Evolutionary conservation across 2,797 vertebrate genomes (phyloP).

Genomic region (Dendrocincla tyrannina): DNA sequence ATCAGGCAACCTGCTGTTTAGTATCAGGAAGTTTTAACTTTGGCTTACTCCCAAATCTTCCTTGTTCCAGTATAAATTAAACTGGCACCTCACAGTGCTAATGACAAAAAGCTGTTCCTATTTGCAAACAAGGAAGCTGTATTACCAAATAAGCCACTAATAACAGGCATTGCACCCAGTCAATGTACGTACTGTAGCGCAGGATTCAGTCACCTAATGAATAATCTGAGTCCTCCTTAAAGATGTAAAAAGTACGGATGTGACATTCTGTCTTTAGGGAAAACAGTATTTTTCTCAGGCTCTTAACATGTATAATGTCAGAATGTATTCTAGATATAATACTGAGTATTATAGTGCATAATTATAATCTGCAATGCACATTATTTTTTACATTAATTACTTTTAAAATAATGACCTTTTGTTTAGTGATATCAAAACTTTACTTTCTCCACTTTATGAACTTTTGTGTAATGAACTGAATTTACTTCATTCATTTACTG

Average conservation of each 20-base stretch:
- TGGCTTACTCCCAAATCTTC: constrained; percentile 30
- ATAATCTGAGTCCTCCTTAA: neutral
- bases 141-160: constrained; percentile 6
- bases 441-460: neutral
- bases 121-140: constrained; percentile 54
- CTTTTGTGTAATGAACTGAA: neutral
- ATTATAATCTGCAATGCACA: neutral
- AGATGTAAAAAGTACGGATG: neutral
- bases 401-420: neutral
- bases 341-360: neutral
- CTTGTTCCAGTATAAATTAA: constrained; percentile 38
- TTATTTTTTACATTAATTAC: neutral
- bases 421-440: neutral
- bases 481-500: no score
- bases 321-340: neutral
- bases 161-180: neutral
- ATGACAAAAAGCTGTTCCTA: constrained; percentile 22
- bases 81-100: constrained; percentile 33
- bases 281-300: neutral
- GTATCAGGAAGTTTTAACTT: constrained; percentile 74
- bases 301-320: neutral
- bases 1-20: constrained; percentile 76
- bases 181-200: neutral
- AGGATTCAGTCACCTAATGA: neutral
- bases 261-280: neutral